Conservation (phyloP, 2,113 vertebrate species). For the Camelus bactrianus region DNA sequence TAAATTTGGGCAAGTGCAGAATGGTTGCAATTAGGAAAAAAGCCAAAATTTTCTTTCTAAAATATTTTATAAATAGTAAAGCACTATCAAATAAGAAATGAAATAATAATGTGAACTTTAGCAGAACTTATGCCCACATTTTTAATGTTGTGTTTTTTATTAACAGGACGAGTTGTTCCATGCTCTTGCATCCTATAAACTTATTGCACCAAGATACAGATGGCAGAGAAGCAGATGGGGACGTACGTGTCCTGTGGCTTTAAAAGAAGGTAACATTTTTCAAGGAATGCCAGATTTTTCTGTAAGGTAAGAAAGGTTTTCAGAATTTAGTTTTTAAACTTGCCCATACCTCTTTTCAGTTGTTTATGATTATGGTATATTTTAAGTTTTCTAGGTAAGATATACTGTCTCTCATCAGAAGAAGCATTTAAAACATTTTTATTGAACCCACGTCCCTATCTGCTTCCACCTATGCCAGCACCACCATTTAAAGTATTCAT, state of each 20-base stretch:
- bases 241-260: conserved; percentile 92
- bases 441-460: conserved; percentile 91
- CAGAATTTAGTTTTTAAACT: not conserved
- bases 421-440: conserved; percentile 90
- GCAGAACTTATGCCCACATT: not conserved
- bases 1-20: conserved; percentile 9
- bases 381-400: conserved; percentile 95
- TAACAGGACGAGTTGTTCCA: conserved; percentile 92
- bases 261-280: conserved; percentile 91
- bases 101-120: not conserved
- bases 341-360: not conserved
- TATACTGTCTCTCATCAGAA: conserved; percentile 93
- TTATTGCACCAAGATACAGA: conserved; percentile 89
- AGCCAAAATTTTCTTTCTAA: not conserved
- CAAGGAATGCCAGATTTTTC: conserved; percentile 90
- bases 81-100: not conserved
- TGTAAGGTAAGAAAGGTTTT: conserved; percentile 90
- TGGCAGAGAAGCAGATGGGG: conserved; percentile 96
- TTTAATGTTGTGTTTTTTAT: conserved; percentile 55
- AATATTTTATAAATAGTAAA: conserved; percentile 27
- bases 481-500: conserved; percentile 93
- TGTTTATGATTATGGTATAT: conserved; percentile 58
- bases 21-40: not conserved
- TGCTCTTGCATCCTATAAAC: conserved; percentile 85
- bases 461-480: conserved; percentile 95